Evolutionary conservation across 2,797 vertebrate species (phyloP).

Genomic region (Thaleichthys pacificus): DNA sequence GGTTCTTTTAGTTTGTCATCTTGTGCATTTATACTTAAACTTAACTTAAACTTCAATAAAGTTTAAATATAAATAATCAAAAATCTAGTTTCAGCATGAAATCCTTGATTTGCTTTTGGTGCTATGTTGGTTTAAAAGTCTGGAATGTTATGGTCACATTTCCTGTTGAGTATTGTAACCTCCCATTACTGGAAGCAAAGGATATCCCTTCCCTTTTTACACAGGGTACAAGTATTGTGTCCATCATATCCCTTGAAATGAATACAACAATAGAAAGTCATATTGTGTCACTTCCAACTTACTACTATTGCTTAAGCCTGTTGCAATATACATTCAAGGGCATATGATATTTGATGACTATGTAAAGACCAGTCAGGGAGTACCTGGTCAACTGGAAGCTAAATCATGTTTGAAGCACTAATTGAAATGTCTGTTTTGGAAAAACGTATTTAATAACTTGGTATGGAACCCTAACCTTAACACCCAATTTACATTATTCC

Average conservation of each 20-base stretch:
- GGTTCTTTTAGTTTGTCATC: not conserved
- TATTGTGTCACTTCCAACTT: constrained; percentile 46
- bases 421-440: too few relatives aligned
- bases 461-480: not conserved
- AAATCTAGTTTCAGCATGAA: constrained; percentile 23
- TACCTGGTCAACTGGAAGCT: not conserved
- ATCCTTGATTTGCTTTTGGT: constrained; percentile 13
- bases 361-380: not conserved
- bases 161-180: constrained; percentile 52
- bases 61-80: constrained; percentile 2
- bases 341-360: not conserved
- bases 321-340: too few relatives aligned
- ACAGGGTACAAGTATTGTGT: constrained; percentile 44
- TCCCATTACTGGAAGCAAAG: constrained; percentile 57
- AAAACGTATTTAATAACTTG: not conserved
- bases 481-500: too few relatives aligned
- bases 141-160: constrained; percentile 53
- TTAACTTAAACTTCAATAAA: not conserved
- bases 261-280: constrained; percentile 59
- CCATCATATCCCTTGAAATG: constrained; percentile 42
- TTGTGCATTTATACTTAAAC: not conserved
- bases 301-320: not conserved
- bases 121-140: constrained; percentile 42
- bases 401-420: not conserved
- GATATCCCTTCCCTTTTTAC: constrained; percentile 69